These are phyloP conservation scores for Sipha maydis DNA, from an alignment of 2,888 invertebrate genomes.

Conservation along the genomic window DNA sequence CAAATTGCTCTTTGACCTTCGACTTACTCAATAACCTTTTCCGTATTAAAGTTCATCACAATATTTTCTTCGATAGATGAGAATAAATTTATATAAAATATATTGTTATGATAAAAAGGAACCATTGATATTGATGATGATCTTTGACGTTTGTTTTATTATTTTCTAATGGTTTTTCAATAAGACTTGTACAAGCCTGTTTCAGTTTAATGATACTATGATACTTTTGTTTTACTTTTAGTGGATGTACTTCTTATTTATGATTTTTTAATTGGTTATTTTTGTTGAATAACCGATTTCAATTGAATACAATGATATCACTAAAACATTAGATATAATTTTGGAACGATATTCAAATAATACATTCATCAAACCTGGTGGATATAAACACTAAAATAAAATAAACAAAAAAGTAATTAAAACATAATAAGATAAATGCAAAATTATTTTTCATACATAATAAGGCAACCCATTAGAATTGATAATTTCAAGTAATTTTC, in stretches of 20 bases:
- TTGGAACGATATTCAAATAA: conserved; percentile 76
- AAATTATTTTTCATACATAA: background rate
- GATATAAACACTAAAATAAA: no score
- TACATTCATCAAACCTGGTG: background rate
- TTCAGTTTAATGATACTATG: background rate
- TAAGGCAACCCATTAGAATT: no score
- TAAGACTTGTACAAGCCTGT: no score
- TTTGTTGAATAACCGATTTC: conserved; percentile 20
- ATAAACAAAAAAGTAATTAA: background rate
- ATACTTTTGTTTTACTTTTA: background rate
- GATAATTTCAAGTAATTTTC: no score
- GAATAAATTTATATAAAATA: no score
- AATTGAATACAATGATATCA: background rate
- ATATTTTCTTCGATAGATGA: no score
- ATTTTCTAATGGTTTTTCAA: background rate
- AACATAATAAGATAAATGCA: background rate
- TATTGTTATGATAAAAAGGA: no score
- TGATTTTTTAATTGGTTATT: background rate
- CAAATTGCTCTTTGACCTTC: no score
- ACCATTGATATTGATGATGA: no score
- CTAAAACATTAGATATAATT: conserved; percentile 66
- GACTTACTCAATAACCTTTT: no score
- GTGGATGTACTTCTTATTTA: background rate
- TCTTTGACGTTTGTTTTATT: background rate
- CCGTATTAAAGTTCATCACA: no score